Percentiles rank a stretch among this genome's conserved stretches.
phyloP scores from a whole-genome alignment of 2,113 vertebrate species.

The Arizona elegans region DNA sequence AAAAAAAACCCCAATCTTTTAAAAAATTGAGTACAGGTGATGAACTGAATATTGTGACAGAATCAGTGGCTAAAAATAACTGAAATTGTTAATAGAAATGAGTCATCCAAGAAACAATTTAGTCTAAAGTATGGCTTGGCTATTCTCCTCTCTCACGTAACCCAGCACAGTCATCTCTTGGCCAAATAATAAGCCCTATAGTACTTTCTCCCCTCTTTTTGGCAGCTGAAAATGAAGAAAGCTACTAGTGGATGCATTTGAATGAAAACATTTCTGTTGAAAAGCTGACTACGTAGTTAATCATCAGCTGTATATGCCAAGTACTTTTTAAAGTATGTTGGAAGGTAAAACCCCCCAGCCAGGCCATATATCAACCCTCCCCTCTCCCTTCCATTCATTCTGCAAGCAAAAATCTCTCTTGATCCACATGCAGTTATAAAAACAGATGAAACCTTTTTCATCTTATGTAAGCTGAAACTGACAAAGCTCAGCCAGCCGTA shows the following conservation, averaged over 20 bases:
- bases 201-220: not conserved
- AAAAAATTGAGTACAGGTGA: not conserved
- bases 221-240: not conserved
- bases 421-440: not conserved
- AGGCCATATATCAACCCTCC: not conserved
- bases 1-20: not conserved
- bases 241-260: not conserved
- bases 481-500: not conserved
- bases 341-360: not conserved
- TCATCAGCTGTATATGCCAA: not conserved
- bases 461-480: not conserved
- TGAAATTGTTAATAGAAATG: not conserved
- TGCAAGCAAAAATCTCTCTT: not conserved
- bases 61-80: not conserved
- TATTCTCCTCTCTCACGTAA: not conserved
- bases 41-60: not conserved
- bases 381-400: not conserved
- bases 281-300: not conserved
- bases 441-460: not conserved
- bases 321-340: not conserved
- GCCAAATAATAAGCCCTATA: not conserved
- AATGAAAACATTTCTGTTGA: not conserved
- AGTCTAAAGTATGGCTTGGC: not conserved
- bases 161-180: not conserved
- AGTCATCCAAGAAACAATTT: not conserved